A percentile compares a stretch with the other conserved stretches of the same genome.
These are phyloP conservation scores for Halichondria panicea DNA, from an alignment of 37 sponge, comb jelly and placozoan species.

Conservation along the genomic window DNA sequence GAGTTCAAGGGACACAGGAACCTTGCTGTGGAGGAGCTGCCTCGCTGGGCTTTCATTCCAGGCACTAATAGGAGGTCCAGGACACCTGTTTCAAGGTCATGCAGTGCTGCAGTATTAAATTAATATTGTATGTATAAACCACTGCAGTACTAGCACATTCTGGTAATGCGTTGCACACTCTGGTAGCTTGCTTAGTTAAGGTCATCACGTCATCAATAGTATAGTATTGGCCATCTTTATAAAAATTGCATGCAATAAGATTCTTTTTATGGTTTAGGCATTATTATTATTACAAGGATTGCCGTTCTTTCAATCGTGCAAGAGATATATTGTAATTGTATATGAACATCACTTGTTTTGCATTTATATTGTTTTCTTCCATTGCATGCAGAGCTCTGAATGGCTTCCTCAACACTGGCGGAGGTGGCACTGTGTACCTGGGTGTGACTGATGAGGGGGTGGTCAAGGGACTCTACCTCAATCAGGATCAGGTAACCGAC, in stretches of 20 bases:
- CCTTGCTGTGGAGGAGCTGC: constrained; percentile 52
- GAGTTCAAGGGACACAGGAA: constrained; percentile 75
- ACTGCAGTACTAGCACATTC: not conserved
- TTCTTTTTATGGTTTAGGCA: not conserved
- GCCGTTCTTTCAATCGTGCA: too few relatives aligned
- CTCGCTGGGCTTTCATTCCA: constrained; percentile 26
- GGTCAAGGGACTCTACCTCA: constrained; percentile 43
- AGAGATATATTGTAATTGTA: too few relatives aligned
- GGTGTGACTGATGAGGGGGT: constrained; percentile 62
- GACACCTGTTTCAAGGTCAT: constrained; percentile 51
- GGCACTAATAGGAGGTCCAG: constrained; percentile 12
- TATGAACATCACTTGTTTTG: too few relatives aligned
- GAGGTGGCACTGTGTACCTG: constrained; percentile 60
- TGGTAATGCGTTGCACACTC: not conserved
- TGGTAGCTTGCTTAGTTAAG: not conserved
- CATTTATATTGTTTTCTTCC: not conserved
- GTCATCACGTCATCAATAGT: too few relatives aligned
- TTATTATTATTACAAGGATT: too few relatives aligned
- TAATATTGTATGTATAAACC: not conserved
- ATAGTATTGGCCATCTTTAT: too few relatives aligned
- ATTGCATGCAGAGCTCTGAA: constrained; percentile 41
- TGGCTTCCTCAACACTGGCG: constrained; percentile 77
- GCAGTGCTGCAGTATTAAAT: not conserved
- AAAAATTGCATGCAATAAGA: not conserved
- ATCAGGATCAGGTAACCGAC: constrained; percentile 31